phyloP scores from a whole-genome alignment of 53 echinoderm and acorn worm genomes.

The Hippasteria phrygiana region DNA sequence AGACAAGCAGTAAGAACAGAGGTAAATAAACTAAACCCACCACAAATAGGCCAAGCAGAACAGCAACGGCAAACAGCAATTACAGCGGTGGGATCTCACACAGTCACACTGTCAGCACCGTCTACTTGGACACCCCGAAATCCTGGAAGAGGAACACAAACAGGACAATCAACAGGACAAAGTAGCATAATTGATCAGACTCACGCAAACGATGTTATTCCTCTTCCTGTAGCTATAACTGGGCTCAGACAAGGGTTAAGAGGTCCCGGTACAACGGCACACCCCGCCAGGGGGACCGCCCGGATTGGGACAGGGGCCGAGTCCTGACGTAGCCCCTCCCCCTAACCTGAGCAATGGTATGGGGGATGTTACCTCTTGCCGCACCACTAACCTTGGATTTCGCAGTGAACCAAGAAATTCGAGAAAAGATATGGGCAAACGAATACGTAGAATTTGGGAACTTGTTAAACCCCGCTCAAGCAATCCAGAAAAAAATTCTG shows the following conservation, averaged over 20 bases:
- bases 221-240: neutral
- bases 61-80: neutral
- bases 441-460: constrained; percentile 14
- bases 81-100: neutral
- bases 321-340: neutral
- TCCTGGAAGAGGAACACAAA: neutral
- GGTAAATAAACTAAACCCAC: neutral
- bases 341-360: neutral
- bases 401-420: neutral
- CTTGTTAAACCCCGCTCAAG: neutral
- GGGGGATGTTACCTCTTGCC: neutral
- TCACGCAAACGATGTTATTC: no score
- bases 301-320: neutral
- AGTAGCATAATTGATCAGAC: no score
- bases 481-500: neutral
- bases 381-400: neutral
- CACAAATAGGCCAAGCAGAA: neutral
- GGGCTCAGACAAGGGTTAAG: neutral
- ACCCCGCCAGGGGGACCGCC: neutral
- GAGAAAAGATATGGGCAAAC: neutral
- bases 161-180: neutral
- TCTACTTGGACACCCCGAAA: neutral
- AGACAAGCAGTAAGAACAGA: neutral
- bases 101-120: neutral
- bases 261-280: neutral